Conservation (phyloP, 2,797 vertebrate genomes). For the Scleropages formosus region DNA sequence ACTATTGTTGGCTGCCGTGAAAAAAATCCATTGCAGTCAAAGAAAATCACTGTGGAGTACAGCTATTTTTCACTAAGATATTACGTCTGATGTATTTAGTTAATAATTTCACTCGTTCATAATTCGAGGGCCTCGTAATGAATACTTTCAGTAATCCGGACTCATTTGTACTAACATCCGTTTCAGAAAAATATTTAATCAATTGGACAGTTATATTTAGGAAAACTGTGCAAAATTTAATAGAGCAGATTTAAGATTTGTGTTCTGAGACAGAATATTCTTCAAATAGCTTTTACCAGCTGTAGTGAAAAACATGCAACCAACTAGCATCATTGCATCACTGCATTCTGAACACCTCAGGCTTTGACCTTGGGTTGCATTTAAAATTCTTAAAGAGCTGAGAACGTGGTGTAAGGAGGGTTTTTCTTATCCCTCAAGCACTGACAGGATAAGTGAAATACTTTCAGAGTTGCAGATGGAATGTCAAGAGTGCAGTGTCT, state of each 20-base stretch:
- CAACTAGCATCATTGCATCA: too few relatives aligned
- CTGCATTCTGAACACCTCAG: neutral
- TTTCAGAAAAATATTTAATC: neutral
- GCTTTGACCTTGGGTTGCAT: neutral
- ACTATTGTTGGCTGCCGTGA: neutral
- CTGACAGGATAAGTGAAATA: too few relatives aligned
- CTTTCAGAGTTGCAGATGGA: neutral
- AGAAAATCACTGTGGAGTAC: neutral
- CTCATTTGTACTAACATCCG: too few relatives aligned
- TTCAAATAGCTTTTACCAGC: neutral
- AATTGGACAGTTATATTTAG: neutral
- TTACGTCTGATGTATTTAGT: too few relatives aligned
- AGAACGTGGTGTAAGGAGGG: neutral
- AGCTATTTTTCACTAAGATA: too few relatives aligned
- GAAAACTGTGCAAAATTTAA: neutral
- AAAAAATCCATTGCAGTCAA: neutral
- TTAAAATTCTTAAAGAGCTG: neutral
- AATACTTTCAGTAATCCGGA: too few relatives aligned
- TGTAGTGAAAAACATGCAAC: neutral
- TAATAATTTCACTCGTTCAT: too few relatives aligned
- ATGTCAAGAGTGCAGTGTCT: neutral
- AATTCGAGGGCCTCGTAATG: too few relatives aligned
- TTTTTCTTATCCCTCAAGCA: neutral
- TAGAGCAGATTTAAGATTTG: neutral
- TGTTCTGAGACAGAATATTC: constrained; percentile 2